Evolutionary conservation across 1,140 invertebrate species (phyloP), one percentile per base, ranked within the genome.

Genomic region (Latrodectus geometricus): DNA sequence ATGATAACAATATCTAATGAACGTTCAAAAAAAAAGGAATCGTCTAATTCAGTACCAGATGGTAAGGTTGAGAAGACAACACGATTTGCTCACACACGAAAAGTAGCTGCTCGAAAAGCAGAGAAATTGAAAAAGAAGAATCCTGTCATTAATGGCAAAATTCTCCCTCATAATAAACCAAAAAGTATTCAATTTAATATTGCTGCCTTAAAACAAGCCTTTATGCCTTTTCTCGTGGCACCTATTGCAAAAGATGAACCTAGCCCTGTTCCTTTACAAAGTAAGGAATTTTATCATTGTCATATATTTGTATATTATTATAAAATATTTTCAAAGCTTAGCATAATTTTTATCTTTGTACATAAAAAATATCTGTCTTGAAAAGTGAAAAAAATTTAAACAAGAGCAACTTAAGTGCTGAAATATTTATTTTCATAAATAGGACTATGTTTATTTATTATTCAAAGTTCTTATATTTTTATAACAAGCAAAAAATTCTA

Each of bases 21-120:
- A 75, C 52, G 17, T 14, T 12, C 23, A 12, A 80, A 79, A 54
- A 35, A 52, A 9, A 78, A 78, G n/a, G 65, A 20, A 20, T 48
- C 14, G 4, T 14, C 76, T 65, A 48, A 75, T 54, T 20, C 17
- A 9, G 8, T 15, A 75, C 8, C 23, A 17, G n/a, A 66, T 23
- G 35, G 15, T 21, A 50, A 48, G 4, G 56, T 74, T 56, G 85
- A 87, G 54, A 87, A 87, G 50, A 87, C 79, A 15, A 87, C 85
- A 15, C 68, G 85, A 7, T 87, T 87, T 80, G 85, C 85, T n/a
- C 85, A 87, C 20, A 87, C 85, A 15, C 85, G 85, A 12, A 87
- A 87, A 74, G 85, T 87, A 9, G 85, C 85, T 20, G 85, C 85
- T 66, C 52, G 77, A 4, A 87, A 65, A 66, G 76, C 77, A 49